Conservation (phyloP, 2,888 invertebrate species). For the Chalcosyrphus nemorum region DNA sequence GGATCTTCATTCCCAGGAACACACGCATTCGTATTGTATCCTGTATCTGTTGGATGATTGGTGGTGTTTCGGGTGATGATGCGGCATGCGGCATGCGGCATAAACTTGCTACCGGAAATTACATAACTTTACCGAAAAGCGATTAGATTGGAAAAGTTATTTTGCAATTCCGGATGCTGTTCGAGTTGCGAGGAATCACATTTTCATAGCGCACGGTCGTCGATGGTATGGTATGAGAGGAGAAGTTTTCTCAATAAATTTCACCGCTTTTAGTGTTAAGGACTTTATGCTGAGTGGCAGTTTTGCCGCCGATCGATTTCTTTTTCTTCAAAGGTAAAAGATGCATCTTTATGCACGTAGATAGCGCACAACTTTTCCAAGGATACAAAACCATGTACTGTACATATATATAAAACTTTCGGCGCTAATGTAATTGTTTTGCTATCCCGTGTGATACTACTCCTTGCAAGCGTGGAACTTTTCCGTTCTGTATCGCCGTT, state of each 20-base stretch:
- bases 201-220: background rate
- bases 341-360: background rate
- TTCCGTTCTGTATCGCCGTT: background rate
- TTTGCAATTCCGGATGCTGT: conserved; percentile 37
- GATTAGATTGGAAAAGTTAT: conserved; percentile 66
- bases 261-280: background rate
- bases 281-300: background rate
- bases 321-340: background rate
- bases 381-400: background rate
- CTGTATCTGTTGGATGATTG: conserved; percentile 8
- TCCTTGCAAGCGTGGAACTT: conserved; percentile 2
- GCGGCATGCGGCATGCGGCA: conserved; percentile 5
- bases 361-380: background rate
- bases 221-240: too few relatives aligned
- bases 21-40: conserved; percentile 3
- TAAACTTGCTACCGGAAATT: conserved; percentile 41
- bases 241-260: conserved; percentile 32
- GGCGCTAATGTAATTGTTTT: conserved; percentile 35
- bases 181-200: background rate
- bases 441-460: conserved; percentile 8
- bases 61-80: conserved; percentile 3
- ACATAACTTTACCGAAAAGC: conserved; percentile 47
- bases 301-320: background rate
- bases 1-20: background rate
- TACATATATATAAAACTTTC: background rate